A percentile compares a stretch with the other conserved stretches of the same genome.
Conservation (phyloP, 1,140 invertebrate species). For the Aphelinus atriplicis region DNA sequence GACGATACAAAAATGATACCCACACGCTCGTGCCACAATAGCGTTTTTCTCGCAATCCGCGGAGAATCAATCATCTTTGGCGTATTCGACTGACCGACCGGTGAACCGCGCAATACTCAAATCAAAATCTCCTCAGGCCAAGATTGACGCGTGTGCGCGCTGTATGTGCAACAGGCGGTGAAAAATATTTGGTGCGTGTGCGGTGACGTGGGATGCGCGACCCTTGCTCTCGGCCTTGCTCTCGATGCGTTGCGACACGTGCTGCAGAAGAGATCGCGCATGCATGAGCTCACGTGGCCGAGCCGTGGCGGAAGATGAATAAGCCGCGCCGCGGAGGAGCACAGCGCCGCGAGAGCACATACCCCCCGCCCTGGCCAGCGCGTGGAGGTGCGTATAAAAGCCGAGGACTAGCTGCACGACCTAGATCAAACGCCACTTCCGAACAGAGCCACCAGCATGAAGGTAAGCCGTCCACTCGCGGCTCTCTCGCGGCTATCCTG, state of each 20-base stretch:
- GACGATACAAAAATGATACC: too few relatives aligned
- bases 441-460: slow-evolving; percentile 53
- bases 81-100: too few relatives aligned
- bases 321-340: slow-evolving; percentile 2
- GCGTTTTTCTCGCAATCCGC: too few relatives aligned
- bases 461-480: slow-evolving; percentile 44
- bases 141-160: too few relatives aligned
- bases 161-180: too few relatives aligned
- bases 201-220: neutral
- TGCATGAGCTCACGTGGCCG: slow-evolving; percentile 2
- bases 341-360: slow-evolving; percentile 8
- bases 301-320: slow-evolving; percentile 39
- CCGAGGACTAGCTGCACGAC: neutral
- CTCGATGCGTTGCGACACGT: slow-evolving; percentile 47
- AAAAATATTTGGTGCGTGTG: too few relatives aligned
- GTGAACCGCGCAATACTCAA: too few relatives aligned
- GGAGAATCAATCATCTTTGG: too few relatives aligned
- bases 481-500: neutral
- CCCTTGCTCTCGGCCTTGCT: slow-evolving; percentile 49
- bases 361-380: too few relatives aligned
- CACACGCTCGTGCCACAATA: too few relatives aligned
- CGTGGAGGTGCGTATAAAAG: slow-evolving; percentile 21
- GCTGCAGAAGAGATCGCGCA: slow-evolving; percentile 47
- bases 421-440: slow-evolving; percentile 52
- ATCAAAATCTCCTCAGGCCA: too few relatives aligned